Evolutionary conservation across 35 echinoderm and acorn worm species (phyloP), one percentile per base, ranked within the genome.

Genomic region (Ophioderma brevispina): DNA sequence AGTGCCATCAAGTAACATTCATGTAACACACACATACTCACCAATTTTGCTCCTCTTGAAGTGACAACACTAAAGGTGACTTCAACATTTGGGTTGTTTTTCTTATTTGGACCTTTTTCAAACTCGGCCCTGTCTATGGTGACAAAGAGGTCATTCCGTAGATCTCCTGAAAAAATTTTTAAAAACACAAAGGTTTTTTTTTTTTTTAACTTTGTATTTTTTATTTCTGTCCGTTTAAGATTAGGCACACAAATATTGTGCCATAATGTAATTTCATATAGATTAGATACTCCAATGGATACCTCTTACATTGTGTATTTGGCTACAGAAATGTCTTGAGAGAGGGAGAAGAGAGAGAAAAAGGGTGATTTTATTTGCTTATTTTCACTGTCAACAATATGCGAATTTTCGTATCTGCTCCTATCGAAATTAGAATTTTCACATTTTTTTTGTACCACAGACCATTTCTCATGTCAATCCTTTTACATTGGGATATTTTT

Each of bases 101-200:
- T 82, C n/a, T 77, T 89, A 25, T 76, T 75, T 14, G 64, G 21
- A 79, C 31, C 33, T 80, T 34, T 85, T 40, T 79, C 77, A 75
- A 97, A 78, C 8, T 94, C 91, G 0, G 87, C 91, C 19, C 88
- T 79, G 14, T 94, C 77, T 25, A 97, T 40, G 14, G 77, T 85
- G 6, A 97, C 77, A 76, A 90, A 97, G 11, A 97, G 80, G 50
- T 97, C 95, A 91, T 97, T 97, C 87, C 95, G 80, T 59, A 90
- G 40, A 46, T 97, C 95, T 81, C 88, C 95, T 96, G 82, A 1
- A 32, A 95, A 0, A 18, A 87, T 17, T n/a, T n/a, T n/a, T n/a
- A n/a, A 46, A 46, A 46, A 46, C 41, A 46, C 17, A 46, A 46
- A 46, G 17, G 17, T 46, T 4, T 4, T 46, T 46, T 8, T 46